Percentiles rank a stretch among this genome's conserved stretches.
phyloP scores from a whole-genome alignment of 1,140 invertebrate species.

The Magallana gigas region DNA sequence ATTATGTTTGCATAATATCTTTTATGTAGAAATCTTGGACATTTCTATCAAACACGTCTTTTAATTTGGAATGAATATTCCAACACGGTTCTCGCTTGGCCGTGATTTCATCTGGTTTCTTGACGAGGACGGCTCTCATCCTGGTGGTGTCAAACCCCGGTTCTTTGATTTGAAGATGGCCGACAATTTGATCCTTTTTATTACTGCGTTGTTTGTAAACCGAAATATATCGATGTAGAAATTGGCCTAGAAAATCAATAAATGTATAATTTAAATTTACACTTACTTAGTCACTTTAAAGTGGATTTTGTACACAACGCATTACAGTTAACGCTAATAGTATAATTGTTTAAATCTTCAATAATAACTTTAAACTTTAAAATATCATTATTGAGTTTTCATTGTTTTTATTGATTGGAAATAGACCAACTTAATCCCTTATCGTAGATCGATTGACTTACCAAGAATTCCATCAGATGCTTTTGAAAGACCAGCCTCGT shows the following conservation, averaged over 20 bases:
- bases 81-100: slow-evolving; percentile 38
- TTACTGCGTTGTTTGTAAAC: neutral
- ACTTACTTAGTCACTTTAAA: no score
- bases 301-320: no score
- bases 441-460: slow-evolving; percentile 3
- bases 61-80: slow-evolving; percentile 18
- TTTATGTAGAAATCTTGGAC: slow-evolving; percentile 44
- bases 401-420: no score
- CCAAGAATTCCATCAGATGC: slow-evolving; percentile 58
- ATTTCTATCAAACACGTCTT: slow-evolving; percentile 40
- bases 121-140: neutral
- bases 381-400: no score
- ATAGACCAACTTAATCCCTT: no score
- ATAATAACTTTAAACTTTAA: no score
- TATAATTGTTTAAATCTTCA: no score
- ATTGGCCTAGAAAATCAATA: slow-evolving; percentile 44
- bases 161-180: slow-evolving; percentile 40
- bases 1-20: slow-evolving; percentile 20
- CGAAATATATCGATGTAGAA: slow-evolving; percentile 44
- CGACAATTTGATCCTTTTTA: slow-evolving; percentile 40
- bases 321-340: no score
- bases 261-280: no score
- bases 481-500: slow-evolving; percentile 54
- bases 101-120: slow-evolving; percentile 32
- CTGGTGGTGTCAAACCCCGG: neutral